Evolutionary conservation across 1,140 invertebrate species (phyloP).

Genomic region (Drosophila busckii): DNA sequence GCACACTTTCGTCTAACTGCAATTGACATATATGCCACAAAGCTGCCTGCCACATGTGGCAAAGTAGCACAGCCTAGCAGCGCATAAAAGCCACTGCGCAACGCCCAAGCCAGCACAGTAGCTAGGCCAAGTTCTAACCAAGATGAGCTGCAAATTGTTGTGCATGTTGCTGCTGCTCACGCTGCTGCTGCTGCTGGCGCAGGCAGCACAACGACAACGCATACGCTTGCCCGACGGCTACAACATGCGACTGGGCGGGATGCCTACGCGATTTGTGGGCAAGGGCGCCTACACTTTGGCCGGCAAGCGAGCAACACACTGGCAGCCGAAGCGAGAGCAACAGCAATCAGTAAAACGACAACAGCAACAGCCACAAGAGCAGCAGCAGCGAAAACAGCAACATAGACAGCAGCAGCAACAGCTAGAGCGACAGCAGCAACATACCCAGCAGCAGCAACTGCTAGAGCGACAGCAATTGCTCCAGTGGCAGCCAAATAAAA

Average conservation of each 20-base stretch:
- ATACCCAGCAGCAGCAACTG: slow-evolving; percentile 3
- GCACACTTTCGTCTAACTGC: slow-evolving; percentile 42
- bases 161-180: slow-evolving; percentile 3
- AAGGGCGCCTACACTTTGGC: slow-evolving; percentile 43
- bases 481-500: slow-evolving; percentile 35
- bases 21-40: slow-evolving; percentile 36
- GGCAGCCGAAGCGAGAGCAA: neutral
- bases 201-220: neutral
- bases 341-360: neutral
- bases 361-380: slow-evolving; percentile 4
- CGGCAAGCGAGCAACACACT: slow-evolving; percentile 7
- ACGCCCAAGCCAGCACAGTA: slow-evolving; percentile 17
- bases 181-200: neutral
- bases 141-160: slow-evolving; percentile 32
- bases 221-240: slow-evolving; percentile 21
- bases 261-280: slow-evolving; percentile 21
- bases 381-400: slow-evolving; percentile 1
- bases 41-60: neutral
- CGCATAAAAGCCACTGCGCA: slow-evolving; percentile 45
- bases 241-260: slow-evolving; percentile 17
- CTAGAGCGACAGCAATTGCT: slow-evolving; percentile 1
- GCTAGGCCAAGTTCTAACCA: slow-evolving; percentile 36
- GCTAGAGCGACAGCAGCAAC: neutral
- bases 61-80: slow-evolving; percentile 18
- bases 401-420: slow-evolving; percentile 1